Evolutionary conservation across 2,888 invertebrate species (phyloP), one percentile per base, ranked within the genome.

Genomic region (Thumatha senex): DNA sequence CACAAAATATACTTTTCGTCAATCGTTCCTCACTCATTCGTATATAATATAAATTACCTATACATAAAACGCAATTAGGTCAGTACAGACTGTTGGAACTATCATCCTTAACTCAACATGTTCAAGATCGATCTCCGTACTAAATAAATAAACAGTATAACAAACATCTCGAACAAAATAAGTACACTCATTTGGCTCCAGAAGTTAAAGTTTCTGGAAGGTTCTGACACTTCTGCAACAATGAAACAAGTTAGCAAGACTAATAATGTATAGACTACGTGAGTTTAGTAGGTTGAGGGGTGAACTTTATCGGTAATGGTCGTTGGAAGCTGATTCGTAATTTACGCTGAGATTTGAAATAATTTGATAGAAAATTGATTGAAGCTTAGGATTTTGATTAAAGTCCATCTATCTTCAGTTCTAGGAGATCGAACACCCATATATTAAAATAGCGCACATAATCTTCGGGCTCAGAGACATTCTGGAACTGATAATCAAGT

Each of bases 161-260:
- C 56, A 62, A 62, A 60, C 57, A 60, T 51, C 34, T 57, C 52
- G 53, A 29, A 38, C 46, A 31, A n/a, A 13, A 9, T 57, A 51
- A 60, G 48, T 47, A 49, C 36, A 55, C 53, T 51, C 44, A 51
- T 51, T 49, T 15, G 43, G 24, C 10, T 12, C 39, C 36, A 43
- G 9, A 38, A 44, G 51, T 48, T 13, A 24, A 58, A 53, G 39
- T 45, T 50, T 45, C 44, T 15, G 9, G 40, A 40, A 50, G 45
- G 12, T 50, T 45, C 43, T 36, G 45, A 56, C 43, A 35, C 50
- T 63, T 49, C 13, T 46, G 40, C 13, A 47, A 63, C 54, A 61
- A 63, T 64, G 56, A 61, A 64, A 52, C 46, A 50, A 59, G 63
- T 44, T 59, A 51, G 33, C 18, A 38, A 53, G 56, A 53, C 52